Evolutionary conservation across 2,888 invertebrate genomes (phyloP).

Genomic region (Pseudococcus jackbeardsleyi): DNA sequence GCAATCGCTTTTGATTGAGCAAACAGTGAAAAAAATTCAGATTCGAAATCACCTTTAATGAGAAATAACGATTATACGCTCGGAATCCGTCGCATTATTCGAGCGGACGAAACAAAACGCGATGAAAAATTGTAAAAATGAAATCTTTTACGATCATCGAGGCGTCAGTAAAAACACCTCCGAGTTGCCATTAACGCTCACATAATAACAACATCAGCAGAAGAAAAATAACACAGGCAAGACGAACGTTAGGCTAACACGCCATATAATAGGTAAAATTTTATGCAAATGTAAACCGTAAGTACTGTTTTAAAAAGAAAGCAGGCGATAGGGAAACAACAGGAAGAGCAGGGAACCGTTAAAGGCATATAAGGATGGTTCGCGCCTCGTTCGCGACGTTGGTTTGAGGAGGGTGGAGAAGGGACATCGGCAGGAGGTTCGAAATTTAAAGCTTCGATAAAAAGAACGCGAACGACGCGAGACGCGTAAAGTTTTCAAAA

Average conservation of each 20-base stretch:
- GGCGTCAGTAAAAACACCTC: background rate
- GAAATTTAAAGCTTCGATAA: constrained; percentile 32
- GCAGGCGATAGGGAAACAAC: background rate
- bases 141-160: background rate
- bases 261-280: constrained; percentile 2
- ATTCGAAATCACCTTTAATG: too few relatives aligned
- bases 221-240: background rate
- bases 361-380: background rate
- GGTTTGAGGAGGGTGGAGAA: background rate
- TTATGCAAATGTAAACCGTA: constrained; percentile 8
- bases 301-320: background rate
- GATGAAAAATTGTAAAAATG: background rate
- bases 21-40: too few relatives aligned
- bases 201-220: background rate
- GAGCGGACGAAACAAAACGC: too few relatives aligned
- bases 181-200: background rate
- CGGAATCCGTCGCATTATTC: too few relatives aligned
- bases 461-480: constrained; percentile 16
- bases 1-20: too few relatives aligned
- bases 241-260: constrained; percentile 6
- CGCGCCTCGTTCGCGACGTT: background rate
- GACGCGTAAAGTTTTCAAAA: background rate
- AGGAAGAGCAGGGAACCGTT: background rate
- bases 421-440: background rate
- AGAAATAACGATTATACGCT: too few relatives aligned